Conservation (phyloP, 2,797 vertebrate species). For the Rhinella marina region DNA sequence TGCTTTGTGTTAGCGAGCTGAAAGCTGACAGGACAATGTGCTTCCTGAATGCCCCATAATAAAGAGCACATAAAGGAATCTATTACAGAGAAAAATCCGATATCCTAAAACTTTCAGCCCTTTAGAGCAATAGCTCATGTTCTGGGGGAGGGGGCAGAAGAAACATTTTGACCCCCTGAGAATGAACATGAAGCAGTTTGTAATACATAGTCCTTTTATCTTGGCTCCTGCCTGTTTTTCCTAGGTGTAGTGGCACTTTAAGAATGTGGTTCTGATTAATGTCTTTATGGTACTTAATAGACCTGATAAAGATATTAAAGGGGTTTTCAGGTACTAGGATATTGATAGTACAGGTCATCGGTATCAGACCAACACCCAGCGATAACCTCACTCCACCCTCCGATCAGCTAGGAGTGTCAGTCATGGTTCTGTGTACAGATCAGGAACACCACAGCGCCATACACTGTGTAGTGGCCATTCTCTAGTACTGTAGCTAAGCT, state of each 20-base stretch:
- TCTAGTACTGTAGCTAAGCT: no score
- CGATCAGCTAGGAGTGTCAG: no score
- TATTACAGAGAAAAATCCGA: slow-evolving; percentile 58
- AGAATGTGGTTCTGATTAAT: not conserved
- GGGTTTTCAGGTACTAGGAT: no score
- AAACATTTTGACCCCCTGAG: slow-evolving; percentile 37
- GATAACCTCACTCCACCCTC: no score
- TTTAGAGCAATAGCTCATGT: slow-evolving; percentile 45
- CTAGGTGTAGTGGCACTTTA: not conserved
- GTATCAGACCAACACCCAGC: no score
- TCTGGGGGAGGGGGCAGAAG: slow-evolving; percentile 27
- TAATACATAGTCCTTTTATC: slow-evolving; percentile 2
- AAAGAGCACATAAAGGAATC: slow-evolving; percentile 60
- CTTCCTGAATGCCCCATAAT: slow-evolving; percentile 56
- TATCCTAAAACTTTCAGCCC: slow-evolving; percentile 57
- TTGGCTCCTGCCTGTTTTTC: not conserved
- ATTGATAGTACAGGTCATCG: no score
- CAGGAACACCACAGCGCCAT: no score
- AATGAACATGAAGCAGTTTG: slow-evolving; percentile 22
- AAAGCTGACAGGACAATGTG: slow-evolving; percentile 58
- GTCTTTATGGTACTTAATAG: not conserved
- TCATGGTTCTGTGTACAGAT: no score
- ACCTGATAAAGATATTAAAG: no score
- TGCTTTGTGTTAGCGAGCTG: slow-evolving; percentile 55
- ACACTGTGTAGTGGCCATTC: no score